Percentiles rank a stretch among this genome's conserved stretches.
phyloP scores from a whole-genome alignment of 2,888 invertebrate genomes.

The Laspeyria flexula region DNA sequence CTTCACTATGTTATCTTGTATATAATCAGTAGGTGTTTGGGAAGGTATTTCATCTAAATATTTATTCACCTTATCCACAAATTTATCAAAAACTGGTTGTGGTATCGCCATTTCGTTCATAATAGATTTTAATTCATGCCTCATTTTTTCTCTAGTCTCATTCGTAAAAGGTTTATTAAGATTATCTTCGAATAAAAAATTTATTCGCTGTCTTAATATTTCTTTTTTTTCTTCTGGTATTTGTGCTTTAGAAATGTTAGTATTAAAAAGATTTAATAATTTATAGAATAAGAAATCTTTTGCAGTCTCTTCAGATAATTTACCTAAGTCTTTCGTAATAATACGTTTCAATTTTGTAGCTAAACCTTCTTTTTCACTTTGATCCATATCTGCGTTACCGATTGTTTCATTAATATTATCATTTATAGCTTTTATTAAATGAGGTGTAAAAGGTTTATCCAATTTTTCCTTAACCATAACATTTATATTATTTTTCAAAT shows the following conservation, averaged over 20 bases:
- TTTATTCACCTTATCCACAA: background rate
- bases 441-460: constrained; percentile 5
- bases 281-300: too few species aligned
- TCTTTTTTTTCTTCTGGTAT: constrained; percentile 2
- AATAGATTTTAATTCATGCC: too few species aligned
- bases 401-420: constrained; percentile 8
- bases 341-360: constrained; percentile 3
- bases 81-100: too few species aligned
- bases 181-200: background rate
- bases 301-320: background rate
- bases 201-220: constrained; percentile 2
- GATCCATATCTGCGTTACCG: background rate
- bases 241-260: background rate
- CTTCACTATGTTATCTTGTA: constrained; percentile 2
- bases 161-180: constrained; percentile 4
- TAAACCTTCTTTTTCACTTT: background rate
- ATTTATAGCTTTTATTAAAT: constrained; percentile 7
- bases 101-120: too few species aligned
- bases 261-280: too few species aligned
- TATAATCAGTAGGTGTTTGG: constrained; percentile 11
- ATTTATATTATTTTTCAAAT: constrained; percentile 4
- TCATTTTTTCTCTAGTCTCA: background rate
- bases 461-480: constrained; percentile 9
- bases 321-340: background rate
- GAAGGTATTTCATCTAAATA: constrained; percentile 1